Percentiles rank a stretch among this genome's conserved stretches.
Conservation (phyloP, 2,888 invertebrate species). For the Campoplex capitator region DNA sequence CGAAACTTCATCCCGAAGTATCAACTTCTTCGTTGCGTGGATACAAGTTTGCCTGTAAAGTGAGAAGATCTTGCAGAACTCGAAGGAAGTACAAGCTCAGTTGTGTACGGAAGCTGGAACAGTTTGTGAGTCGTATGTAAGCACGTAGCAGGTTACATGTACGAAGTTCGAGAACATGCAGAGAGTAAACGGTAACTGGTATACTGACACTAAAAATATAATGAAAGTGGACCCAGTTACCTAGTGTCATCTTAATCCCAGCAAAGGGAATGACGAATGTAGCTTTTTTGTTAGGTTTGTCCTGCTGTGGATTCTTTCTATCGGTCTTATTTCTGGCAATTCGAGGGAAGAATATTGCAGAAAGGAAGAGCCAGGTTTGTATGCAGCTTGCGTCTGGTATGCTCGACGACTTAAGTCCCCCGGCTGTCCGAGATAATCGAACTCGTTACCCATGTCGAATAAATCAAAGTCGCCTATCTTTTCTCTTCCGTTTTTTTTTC, state of each 20-base stretch:
- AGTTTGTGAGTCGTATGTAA: constrained; percentile 16
- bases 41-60: background rate
- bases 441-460: constrained; percentile 75
- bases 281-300: constrained; percentile 15
- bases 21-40: background rate
- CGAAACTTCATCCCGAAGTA: background rate
- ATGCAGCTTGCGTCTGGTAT: constrained; percentile 71
- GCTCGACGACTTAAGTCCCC: constrained; percentile 65
- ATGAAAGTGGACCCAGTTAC: constrained; percentile 39
- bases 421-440: constrained; percentile 75
- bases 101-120: background rate
- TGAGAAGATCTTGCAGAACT: background rate
- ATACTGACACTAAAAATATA: constrained; percentile 29
- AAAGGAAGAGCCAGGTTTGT: constrained; percentile 58
- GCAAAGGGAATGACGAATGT: constrained; percentile 28
- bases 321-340: constrained; percentile 32
- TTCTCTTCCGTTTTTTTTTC: constrained; percentile 20
- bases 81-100: constrained; percentile 3
- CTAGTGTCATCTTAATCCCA: constrained; percentile 50
- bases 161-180: background rate
- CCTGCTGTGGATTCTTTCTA: constrained; percentile 14
- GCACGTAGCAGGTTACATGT: constrained; percentile 4
- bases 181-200: constrained; percentile 4
- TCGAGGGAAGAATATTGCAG: constrained; percentile 14
- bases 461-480: constrained; percentile 70